phyloP scores from a whole-genome alignment of 2,888 invertebrate genomes.

The Thyatira batis region DNA sequence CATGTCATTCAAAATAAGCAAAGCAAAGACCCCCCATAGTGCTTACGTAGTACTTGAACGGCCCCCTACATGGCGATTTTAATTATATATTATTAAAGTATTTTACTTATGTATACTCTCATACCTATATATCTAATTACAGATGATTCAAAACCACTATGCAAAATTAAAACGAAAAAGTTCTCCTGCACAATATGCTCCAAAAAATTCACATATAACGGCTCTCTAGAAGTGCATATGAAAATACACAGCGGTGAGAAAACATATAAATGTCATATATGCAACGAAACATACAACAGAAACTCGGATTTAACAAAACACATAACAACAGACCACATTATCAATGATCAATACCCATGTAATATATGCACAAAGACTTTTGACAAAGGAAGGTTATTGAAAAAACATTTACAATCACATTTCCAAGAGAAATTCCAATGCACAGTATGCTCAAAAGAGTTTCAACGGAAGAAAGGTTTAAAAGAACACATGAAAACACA shows the following conservation, averaged over 20 bases:
- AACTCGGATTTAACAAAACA: conserved; percentile 65
- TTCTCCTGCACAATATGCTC: conserved; percentile 37
- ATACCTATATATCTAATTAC: too few species aligned
- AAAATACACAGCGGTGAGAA: conserved; percentile 55
- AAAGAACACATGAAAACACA: conserved; percentile 71
- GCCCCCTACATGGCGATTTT: too few species aligned
- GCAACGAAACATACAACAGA: conserved; percentile 47
- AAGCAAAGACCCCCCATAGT: too few species aligned
- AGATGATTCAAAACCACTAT: conserved; percentile 21
- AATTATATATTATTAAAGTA: too few species aligned
- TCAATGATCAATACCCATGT: conserved; percentile 51
- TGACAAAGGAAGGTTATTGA: conserved; percentile 53
- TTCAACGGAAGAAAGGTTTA: conserved; percentile 62
- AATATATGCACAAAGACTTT: conserved; percentile 52
- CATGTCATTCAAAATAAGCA: too few species aligned
- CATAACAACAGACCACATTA: conserved; percentile 45
- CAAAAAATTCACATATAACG: conserved; percentile 49
- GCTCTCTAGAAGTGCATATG: conserved; percentile 52
- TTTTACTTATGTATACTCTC: too few species aligned
- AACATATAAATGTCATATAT: conserved; percentile 54
- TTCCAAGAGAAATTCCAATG: conserved; percentile 63
- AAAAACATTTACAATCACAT: conserved; percentile 59
- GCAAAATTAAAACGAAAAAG: conserved; percentile 23
- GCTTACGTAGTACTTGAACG: too few species aligned
- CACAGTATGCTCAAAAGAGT: conserved; percentile 56